These are phyloP conservation scores for Nasonia oneida DNA, from an alignment of 2,888 invertebrate species.

Conservation along the genomic window DNA sequence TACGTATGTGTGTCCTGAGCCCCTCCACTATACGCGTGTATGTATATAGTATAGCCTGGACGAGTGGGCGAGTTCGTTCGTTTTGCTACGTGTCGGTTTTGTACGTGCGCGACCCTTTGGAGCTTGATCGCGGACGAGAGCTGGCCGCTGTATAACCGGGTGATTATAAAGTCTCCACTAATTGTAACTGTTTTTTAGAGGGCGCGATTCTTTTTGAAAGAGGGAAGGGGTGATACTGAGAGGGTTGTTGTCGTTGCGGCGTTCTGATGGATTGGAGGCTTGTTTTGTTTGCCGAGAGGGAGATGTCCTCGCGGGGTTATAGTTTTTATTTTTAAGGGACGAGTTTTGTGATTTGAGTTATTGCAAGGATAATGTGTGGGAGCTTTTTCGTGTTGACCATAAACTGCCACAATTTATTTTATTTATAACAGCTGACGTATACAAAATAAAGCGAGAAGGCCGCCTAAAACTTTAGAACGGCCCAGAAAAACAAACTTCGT, in stretches of 20 bases:
- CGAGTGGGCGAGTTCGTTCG: constrained; percentile 11
- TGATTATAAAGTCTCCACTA: constrained; percentile 72
- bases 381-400: too few species aligned
- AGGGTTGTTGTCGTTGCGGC: constrained; percentile 11
- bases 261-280: constrained; percentile 19
- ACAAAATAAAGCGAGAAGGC: too few species aligned
- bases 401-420: too few species aligned
- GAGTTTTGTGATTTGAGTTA: not conserved
- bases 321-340: too few species aligned
- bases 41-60: not conserved
- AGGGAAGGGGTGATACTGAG: not conserved
- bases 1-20: constrained; percentile 73
- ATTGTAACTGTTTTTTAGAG: constrained; percentile 56
- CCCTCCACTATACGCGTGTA: constrained; percentile 3
- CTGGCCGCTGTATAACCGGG: constrained; percentile 63
- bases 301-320: too few species aligned
- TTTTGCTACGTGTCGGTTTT: constrained; percentile 4
- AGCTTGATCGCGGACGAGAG: not conserved
- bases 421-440: too few species aligned
- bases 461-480: too few species aligned
- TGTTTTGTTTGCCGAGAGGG: not conserved
- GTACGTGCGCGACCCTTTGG: not conserved
- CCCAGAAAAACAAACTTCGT: too few species aligned
- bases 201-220: constrained; percentile 21
- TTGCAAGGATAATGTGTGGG: not conserved